phyloP scores from a whole-genome alignment of 2,888 invertebrate species.

The Drosophila paramelanica region DNA sequence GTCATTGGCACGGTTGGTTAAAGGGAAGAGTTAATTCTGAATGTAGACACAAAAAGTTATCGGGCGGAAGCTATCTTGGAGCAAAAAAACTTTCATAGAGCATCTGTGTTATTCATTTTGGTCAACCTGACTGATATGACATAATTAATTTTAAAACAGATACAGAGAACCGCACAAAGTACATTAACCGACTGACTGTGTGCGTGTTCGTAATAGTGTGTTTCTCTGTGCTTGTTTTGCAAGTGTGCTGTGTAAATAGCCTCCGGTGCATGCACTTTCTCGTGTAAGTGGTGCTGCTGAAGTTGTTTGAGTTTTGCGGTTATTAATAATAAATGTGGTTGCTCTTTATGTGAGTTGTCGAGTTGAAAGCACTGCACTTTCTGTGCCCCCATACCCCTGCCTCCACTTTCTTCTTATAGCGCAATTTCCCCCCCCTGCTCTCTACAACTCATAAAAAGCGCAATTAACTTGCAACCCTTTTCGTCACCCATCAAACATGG shows the following conservation, averaged over 20 bases:
- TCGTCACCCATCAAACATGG: conserved; percentile 44
- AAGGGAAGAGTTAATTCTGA: neutral
- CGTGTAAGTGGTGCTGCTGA: conserved; percentile 56
- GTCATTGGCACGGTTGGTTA: too few species aligned
- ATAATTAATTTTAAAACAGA: conserved; percentile 44
- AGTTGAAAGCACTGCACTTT: conserved; percentile 45
- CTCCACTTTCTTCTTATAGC: neutral
- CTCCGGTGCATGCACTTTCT: conserved; percentile 52
- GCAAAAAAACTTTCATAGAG: conserved; percentile 4
- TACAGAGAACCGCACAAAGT: conserved; percentile 13
- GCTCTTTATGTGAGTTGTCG: conserved; percentile 59
- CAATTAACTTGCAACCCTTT: conserved; percentile 74
- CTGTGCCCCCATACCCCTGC: neutral
- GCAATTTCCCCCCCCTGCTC: conserved; percentile 1
- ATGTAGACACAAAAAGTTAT: neutral
- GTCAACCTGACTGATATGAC: conserved; percentile 44
- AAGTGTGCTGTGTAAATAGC: conserved; percentile 58
- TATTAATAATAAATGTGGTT: conserved; percentile 83
- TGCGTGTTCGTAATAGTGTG: neutral
- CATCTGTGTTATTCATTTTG: conserved; percentile 34
- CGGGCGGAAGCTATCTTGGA: neutral
- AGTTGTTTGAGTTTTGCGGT: conserved; percentile 73
- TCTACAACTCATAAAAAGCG: conserved; percentile 68
- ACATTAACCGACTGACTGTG: conserved; percentile 26
- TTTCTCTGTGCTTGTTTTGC: conserved; percentile 20